Evolutionary conservation across 2,888 invertebrate species (phyloP), one percentile per base, ranked within the genome.

Genomic region (Sphaeridia pumilis): DNA sequence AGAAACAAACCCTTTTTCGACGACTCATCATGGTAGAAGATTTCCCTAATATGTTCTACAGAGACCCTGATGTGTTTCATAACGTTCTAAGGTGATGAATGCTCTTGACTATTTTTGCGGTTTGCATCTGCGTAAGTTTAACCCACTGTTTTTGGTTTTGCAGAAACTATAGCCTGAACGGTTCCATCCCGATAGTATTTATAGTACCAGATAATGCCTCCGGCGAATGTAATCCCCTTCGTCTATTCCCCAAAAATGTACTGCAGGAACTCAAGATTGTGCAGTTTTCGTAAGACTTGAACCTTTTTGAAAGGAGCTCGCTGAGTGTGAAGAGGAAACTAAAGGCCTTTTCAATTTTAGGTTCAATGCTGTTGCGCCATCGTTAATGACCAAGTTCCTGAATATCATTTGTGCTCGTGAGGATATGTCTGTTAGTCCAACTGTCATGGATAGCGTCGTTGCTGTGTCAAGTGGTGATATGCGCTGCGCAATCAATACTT

Each of bases 381-480:
- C 84, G 12, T 76, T 82, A 47, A 74, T 89, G 73, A 81, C 80
- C 65, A 78, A 77, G 64, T 82, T 83, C 2, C 70, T 89, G 45
- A 83, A 79, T 67, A 43, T 70, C 68, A 21, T 73, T 80, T 57
- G 77, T 82, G 66, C 76, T 73, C 65, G 72, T 72, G 62, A 75
- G 75, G 57, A 54, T 41, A 50, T 58, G 0, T 44, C 49, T 25
- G 54, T 47, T 0, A 53, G 56, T 22, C 65, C 74, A 35, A 73
- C 75, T 42, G 70, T 78, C 36, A 73, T 86, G 38, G 83, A 84
- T 49, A 81, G 81, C 62, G 81, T 87, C 58, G 74, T 81, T 17
- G 75, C 81, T 49, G 79, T 83, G 14, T 79, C 80, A 27, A 78
- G 77, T 60, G 90, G 90, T 0, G 90, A 90, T 71, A 78, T 90